A percentile compares a stretch with the other conserved stretches of the same genome.
These are phyloP conservation scores for Dromiciops gliroides DNA, from an alignment of 2,113 vertebrate genomes.

Conservation along the genomic window DNA sequence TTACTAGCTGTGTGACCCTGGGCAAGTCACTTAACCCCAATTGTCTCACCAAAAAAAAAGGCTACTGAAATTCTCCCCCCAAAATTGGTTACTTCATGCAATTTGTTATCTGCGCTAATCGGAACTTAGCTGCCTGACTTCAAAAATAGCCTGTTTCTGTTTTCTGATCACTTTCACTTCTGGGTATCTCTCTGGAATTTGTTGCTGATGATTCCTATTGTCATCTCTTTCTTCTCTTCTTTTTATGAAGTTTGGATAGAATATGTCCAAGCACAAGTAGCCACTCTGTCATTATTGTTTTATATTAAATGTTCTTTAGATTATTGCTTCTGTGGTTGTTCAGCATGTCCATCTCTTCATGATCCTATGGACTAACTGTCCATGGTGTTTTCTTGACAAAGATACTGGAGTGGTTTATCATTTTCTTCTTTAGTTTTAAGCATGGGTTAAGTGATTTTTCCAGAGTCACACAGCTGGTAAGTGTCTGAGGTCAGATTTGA, in stretches of 20 bases:
- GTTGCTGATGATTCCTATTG: background rate
- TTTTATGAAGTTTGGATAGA: background rate
- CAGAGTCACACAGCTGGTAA: too few relatives aligned
- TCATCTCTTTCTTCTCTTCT: background rate
- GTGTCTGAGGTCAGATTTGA: too few relatives aligned
- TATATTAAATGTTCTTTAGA: background rate
- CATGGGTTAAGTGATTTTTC: too few relatives aligned
- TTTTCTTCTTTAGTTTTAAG: too few relatives aligned
- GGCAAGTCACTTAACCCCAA: too few relatives aligned
- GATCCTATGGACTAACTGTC: too few relatives aligned
- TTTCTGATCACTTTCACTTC: background rate
- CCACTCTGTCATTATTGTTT: background rate
- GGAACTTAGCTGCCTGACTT: background rate
- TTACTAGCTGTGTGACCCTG: too few relatives aligned
- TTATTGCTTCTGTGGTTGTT: background rate
- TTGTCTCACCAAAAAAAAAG: too few relatives aligned
- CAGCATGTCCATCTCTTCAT: too few relatives aligned
- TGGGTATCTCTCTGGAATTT: background rate
- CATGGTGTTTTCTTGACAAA: too few relatives aligned
- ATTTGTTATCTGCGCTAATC: background rate
- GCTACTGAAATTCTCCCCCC: too few relatives aligned
- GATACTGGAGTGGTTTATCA: too few relatives aligned
- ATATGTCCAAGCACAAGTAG: background rate
- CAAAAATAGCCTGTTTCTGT: background rate
- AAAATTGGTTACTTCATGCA: background rate